Base-by-base conservation (phyloP, 2,888 invertebrate genomes). In the Cosmopolites sordidus region DNA sequence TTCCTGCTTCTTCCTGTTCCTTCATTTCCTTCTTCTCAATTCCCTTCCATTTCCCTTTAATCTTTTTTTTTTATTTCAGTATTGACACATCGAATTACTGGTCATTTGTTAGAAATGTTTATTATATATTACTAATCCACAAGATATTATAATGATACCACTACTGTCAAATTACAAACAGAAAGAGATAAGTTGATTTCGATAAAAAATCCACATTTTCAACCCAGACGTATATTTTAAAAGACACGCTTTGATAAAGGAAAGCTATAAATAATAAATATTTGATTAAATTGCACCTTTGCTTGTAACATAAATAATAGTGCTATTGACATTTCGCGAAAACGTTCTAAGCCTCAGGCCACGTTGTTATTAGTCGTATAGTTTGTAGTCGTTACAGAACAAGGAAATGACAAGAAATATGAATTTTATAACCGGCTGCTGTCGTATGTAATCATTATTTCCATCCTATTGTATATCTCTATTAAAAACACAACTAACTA, bases 201-300 rank as follows among this genome's bases (percentile, higher is more conserved):
- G 22, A 22, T 22, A 22, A 22, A 22, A 22, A 22, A 22, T 22
- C 22, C 8, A 3, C 22, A 22, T 22, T 22, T n/a, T n/a, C n/a
- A n/a, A n/a, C n/a, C n/a, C 22, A 22, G 8, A 22, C 22, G 22
- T 22, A 22, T 8, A 22, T 9, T 33, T 5, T 33, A 33, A 33
- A 33, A 33, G 11, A 4, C 11, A 33, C 27, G 33, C 33, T 6
- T 8, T 33, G 33, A 33, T 33, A 33, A 33, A 33, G 3, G 33
- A 33, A 5, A n/a, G 33, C 12, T 12, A 33, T 33, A 33, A 33
- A 33, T 33, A 33, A 33, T 5, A 33, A 33, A 12, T 5, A n/a
- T 33, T 33, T 33, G 33, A 33, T 33, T 33, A 33, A 33, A 33
- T 33, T 33, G 33, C 33, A 33, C 11, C 33, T 11, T 33, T 33